These are phyloP conservation scores for Psylliodes chrysocephalus DNA, from an alignment of 2,888 invertebrate species.

Conservation along the genomic window DNA sequence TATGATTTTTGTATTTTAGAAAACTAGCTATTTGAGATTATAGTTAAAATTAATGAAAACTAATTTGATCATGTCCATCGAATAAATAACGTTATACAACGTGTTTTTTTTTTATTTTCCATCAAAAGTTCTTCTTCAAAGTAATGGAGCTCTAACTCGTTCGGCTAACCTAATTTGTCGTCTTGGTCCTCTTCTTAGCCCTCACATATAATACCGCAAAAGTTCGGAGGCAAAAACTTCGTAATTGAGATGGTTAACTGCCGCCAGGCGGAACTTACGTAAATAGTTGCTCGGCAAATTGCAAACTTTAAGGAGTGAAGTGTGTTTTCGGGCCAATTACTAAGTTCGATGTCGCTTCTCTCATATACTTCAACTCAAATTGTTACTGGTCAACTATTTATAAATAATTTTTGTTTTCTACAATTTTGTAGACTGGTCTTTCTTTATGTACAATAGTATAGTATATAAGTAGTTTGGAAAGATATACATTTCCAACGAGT, in stretches of 20 bases:
- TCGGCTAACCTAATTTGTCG: slow-evolving; percentile 22
- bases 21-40: too few relatives aligned
- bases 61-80: too few relatives aligned
- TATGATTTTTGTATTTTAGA: too few relatives aligned
- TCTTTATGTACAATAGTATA: too few relatives aligned
- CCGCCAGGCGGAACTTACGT: slow-evolving; percentile 34
- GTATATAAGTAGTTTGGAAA: too few relatives aligned
- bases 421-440: too few relatives aligned
- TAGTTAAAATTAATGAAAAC: too few relatives aligned
- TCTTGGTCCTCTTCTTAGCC: slow-evolving; percentile 12
- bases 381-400: slow-evolving; percentile 15
- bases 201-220: slow-evolving; percentile 17
- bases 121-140: too few relatives aligned
- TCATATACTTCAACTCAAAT: slow-evolving; percentile 37
- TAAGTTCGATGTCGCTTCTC: slow-evolving; percentile 39
- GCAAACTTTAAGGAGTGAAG: slow-evolving; percentile 38
- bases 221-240: slow-evolving; percentile 35
- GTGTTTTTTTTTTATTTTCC: too few relatives aligned
- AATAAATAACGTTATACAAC: too few relatives aligned
- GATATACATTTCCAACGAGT: too few relatives aligned
- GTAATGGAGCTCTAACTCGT: not conserved
- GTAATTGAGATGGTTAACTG: slow-evolving; percentile 41
- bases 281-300: slow-evolving; percentile 45
- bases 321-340: slow-evolving; percentile 47
- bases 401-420: too few relatives aligned